phyloP scores from a whole-genome alignment of 2,797 vertebrate species.

The Microctenopoma stevenorrisi region DNA sequence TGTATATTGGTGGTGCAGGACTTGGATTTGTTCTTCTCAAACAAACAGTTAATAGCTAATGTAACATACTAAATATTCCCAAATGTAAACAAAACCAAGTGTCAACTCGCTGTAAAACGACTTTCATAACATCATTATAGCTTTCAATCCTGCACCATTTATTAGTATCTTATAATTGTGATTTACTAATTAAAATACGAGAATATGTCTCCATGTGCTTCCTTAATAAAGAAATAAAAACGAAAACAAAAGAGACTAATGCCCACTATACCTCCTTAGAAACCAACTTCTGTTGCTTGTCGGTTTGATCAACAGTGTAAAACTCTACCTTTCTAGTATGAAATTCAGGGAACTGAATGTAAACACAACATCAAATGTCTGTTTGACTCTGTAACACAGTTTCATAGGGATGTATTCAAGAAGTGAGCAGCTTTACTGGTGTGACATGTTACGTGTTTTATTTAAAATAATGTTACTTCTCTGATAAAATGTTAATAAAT shows the following conservation, averaged over 20 bases:
- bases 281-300: neutral
- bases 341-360: too few species aligned
- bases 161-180: neutral
- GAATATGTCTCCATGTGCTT: neutral
- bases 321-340: too few species aligned
- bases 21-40: too few species aligned
- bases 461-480: constrained; percentile 12
- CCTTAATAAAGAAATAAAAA: neutral
- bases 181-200: too few species aligned
- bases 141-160: neutral
- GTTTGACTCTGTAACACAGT: neutral
- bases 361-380: neutral
- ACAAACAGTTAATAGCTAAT: too few species aligned
- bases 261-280: neutral
- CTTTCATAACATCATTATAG: neutral
- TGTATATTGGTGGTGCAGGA: too few species aligned
- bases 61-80: too few species aligned
- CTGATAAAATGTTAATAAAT: constrained; percentile 23
- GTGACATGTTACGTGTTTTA: neutral
- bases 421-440: constrained; percentile 9
- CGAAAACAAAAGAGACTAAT: neutral
- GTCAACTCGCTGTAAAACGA: neutral
- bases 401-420: neutral
- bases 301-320: neutral
- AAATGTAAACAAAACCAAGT: neutral